Conservation (phyloP, 2,888 invertebrate species). For the Athalia rosae region DNA sequence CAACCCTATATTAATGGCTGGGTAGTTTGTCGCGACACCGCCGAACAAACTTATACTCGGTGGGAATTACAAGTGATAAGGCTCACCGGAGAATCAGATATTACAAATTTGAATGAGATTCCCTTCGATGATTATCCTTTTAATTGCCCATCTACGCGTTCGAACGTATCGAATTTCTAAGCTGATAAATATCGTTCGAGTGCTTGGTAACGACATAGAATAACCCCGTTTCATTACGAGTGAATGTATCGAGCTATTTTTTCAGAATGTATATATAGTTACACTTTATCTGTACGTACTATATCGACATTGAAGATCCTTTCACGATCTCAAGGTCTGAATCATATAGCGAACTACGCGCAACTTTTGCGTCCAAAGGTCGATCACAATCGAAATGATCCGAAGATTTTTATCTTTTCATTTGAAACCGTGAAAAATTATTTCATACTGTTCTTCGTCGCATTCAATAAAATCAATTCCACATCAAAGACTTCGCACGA, state of each 20-base stretch:
- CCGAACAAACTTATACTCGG: slow-evolving; percentile 40
- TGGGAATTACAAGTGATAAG: slow-evolving; percentile 40
- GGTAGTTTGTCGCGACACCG: slow-evolving; percentile 54
- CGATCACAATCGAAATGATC: not conserved
- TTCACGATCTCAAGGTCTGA: not conserved
- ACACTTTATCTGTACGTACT: not conserved
- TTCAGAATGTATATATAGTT: not conserved
- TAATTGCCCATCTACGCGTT: not conserved
- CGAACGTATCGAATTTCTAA: not conserved
- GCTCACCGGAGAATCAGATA: slow-evolving; percentile 33
- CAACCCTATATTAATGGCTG: slow-evolving; percentile 57
- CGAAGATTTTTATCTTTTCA: too few relatives aligned
- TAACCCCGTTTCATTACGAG: slow-evolving; percentile 18
- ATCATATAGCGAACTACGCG: not conserved
- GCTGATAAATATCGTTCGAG: slow-evolving; percentile 14
- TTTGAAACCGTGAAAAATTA: too few relatives aligned
- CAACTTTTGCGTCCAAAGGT: slow-evolving; percentile 1
- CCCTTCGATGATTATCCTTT: not conserved
- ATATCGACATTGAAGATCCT: not conserved
- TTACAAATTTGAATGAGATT: slow-evolving; percentile 32
- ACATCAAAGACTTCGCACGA: too few relatives aligned
- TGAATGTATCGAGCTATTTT: not conserved
- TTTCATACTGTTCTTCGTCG: too few relatives aligned
- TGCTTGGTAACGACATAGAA: not conserved
- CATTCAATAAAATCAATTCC: too few relatives aligned